phyloP scores from a whole-genome alignment of 2,113 vertebrate species.

The Riparia riparia region DNA sequence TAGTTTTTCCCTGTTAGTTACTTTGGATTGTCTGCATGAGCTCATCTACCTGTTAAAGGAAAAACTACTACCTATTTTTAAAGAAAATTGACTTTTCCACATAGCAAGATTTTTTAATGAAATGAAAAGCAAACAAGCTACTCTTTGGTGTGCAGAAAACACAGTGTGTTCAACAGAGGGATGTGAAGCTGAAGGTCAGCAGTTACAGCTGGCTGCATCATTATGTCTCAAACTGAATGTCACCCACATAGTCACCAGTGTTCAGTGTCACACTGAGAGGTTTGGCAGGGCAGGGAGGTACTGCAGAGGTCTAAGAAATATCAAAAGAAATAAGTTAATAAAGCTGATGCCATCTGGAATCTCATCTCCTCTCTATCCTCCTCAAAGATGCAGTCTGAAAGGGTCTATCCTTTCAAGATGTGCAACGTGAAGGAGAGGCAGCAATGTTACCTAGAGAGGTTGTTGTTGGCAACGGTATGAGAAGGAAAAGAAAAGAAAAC shows the following conservation, averaged over 20 bases:
- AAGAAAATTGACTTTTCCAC: not conserved
- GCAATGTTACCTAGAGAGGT: not conserved
- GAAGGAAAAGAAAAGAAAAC: not conserved
- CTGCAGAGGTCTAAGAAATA: constrained; percentile 14
- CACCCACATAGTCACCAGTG: not conserved
- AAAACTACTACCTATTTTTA: not conserved
- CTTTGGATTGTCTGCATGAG: not conserved
- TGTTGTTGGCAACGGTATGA: not conserved
- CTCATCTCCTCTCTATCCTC: not conserved
- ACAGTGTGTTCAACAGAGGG: not conserved
- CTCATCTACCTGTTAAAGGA: not conserved
- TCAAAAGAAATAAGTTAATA: not conserved
- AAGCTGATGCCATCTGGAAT: not conserved
- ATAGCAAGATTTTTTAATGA: not conserved
- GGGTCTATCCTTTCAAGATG: not conserved
- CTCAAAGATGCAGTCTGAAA: not conserved
- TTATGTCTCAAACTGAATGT: constrained; percentile 24
- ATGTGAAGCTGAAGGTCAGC: not conserved
- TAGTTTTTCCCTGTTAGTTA: not conserved
- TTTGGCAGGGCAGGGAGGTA: not conserved
- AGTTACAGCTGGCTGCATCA: constrained; percentile 4
- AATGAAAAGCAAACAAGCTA: not conserved
- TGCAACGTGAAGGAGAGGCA: not conserved
- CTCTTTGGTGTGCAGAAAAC: not conserved
- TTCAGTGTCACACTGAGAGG: not conserved